These are phyloP conservation scores for Bos indicus DNA, from an alignment of 2,113 vertebrate species.

Conservation along the genomic window DNA sequence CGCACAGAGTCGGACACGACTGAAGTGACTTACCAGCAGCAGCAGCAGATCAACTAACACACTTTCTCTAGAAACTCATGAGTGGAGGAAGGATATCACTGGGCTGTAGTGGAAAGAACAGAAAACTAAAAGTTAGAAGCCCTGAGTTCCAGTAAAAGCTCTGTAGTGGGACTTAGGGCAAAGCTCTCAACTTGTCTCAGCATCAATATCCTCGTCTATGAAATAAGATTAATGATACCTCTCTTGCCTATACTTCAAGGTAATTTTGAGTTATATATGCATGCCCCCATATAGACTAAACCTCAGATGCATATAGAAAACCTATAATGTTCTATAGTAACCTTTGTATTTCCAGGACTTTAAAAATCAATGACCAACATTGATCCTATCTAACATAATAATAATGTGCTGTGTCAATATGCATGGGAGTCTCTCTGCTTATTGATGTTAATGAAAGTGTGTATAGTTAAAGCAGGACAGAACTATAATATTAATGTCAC, in stretches of 20 bases:
- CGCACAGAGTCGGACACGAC: not conserved
- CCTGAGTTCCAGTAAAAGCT: constrained; percentile 33
- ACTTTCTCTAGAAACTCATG: constrained; percentile 32
- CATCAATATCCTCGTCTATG: constrained; percentile 40
- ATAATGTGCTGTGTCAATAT: constrained; percentile 12
- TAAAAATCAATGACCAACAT: constrained; percentile 3
- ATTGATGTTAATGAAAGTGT: not conserved
- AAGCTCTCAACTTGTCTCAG: constrained; percentile 24
- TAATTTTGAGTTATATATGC: constrained; percentile 47
- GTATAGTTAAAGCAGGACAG: not conserved
- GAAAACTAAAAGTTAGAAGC: constrained; percentile 49
- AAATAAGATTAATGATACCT: constrained; percentile 58
- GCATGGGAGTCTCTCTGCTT: constrained; percentile 8
- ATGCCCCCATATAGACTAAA: constrained; percentile 1
- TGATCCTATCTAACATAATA: constrained; percentile 11
- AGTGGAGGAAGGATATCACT: not conserved
- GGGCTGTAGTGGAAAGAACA: not conserved
- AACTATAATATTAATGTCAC: not conserved
- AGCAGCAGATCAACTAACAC: not conserved
- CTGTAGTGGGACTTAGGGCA: constrained; percentile 34
- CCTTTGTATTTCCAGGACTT: constrained; percentile 41
- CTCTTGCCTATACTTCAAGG: constrained; percentile 47
- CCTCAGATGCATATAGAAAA: constrained; percentile 4
- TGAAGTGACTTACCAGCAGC: not conserved
- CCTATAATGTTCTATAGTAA: constrained; percentile 3